Evolutionary conservation across 1,140 invertebrate genomes (phyloP).

Genomic region (Drosophila ohnishii): DNA sequence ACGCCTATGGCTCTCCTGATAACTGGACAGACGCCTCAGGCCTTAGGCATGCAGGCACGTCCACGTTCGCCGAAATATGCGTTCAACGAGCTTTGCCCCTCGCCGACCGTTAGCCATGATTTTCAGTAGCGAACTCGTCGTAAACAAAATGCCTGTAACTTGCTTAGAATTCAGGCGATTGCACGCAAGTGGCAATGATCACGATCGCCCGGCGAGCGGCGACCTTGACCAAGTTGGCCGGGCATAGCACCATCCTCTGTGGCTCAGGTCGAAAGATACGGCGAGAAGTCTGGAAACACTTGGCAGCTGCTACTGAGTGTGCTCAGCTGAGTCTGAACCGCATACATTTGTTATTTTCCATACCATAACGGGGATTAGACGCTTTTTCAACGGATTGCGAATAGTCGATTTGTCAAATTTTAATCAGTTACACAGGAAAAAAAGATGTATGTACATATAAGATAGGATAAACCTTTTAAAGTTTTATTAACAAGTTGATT

Average conservation of each 20-base stretch:
- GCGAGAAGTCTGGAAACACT: slow-evolving; percentile 34
- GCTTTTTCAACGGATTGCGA: slow-evolving; percentile 3
- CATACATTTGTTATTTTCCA: slow-evolving; percentile 24
- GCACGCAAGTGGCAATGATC: slow-evolving; percentile 23
- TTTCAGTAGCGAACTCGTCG: slow-evolving; percentile 5
- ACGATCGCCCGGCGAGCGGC: not conserved
- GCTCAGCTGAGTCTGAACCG: slow-evolving; percentile 9
- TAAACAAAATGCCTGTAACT: slow-evolving; percentile 21
- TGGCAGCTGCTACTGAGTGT: slow-evolving; percentile 12
- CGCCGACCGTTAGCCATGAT: slow-evolving; percentile 26
- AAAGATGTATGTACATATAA: not conserved
- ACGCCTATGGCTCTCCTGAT: slow-evolving; percentile 32
- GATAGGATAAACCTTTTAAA: not conserved
- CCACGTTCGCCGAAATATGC: slow-evolving; percentile 43
- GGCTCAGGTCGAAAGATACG: slow-evolving; percentile 1
- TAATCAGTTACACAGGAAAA: not conserved
- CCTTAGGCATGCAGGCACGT: slow-evolving; percentile 49
- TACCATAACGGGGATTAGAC: slow-evolving; percentile 1
- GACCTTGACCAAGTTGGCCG: slow-evolving; percentile 41
- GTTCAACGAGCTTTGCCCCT: slow-evolving; percentile 15
- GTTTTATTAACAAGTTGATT: not conserved
- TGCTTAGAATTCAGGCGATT: slow-evolving; percentile 27
- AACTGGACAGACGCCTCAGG: slow-evolving; percentile 13
- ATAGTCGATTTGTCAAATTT: slow-evolving; percentile 9
- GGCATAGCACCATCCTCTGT: not conserved